These are phyloP conservation scores for Hylyphantes graminicola DNA, from an alignment of 1,140 invertebrate genomes.

Conservation along the genomic window DNA sequence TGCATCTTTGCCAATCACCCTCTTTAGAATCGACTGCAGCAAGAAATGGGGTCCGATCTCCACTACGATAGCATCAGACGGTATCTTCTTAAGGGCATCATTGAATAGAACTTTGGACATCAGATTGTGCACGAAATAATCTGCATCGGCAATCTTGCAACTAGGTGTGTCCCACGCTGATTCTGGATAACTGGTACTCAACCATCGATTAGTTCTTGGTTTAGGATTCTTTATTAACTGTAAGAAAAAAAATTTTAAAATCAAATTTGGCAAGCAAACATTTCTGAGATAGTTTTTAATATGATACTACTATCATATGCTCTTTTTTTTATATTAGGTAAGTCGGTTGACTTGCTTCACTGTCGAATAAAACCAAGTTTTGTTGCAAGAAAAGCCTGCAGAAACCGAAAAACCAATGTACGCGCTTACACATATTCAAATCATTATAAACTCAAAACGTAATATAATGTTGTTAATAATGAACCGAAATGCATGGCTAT, in stretches of 20 bases:
- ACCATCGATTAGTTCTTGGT: conserved; percentile 83
- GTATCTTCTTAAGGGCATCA: conserved; percentile 85
- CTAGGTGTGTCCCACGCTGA: conserved; percentile 80
- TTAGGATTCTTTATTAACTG: conserved; percentile 83
- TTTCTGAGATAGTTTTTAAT: too few species aligned
- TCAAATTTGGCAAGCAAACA: not conserved
- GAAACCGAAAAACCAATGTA: too few species aligned
- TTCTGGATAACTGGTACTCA: conserved; percentile 91
- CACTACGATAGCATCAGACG: conserved; percentile 86
- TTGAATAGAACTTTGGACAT: conserved; percentile 77
- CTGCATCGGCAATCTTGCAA: conserved; percentile 84
- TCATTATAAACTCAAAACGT: too few species aligned
- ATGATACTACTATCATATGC: too few species aligned
- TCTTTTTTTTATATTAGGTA: too few species aligned
- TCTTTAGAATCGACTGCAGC: conserved; percentile 86
- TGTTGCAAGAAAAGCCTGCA: too few species aligned
- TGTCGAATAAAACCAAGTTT: too few species aligned
- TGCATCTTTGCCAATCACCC: conserved; percentile 74
- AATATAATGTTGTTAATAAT: too few species aligned
- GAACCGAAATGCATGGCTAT: too few species aligned
- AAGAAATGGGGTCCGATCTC: conserved; percentile 94
- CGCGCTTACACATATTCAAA: too few species aligned
- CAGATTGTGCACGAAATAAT: conserved; percentile 96
- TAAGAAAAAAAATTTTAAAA: conserved; percentile 21
- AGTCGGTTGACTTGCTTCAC: too few species aligned